Evolutionary conservation across 2,888 invertebrate genomes (phyloP).

Genomic region (Lasioglossum lativentre): DNA sequence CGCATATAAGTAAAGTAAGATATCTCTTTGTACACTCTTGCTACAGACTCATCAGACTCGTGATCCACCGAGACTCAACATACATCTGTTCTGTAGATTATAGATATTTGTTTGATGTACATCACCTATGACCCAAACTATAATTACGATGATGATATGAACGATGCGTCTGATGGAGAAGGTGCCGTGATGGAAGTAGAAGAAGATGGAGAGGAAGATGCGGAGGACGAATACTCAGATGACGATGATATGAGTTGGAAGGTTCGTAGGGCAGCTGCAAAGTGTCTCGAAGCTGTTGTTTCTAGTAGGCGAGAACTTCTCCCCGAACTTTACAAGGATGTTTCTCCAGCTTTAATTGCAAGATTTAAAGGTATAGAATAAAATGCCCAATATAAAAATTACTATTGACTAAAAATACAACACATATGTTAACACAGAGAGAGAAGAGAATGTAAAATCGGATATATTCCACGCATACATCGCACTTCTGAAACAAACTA

Average conservation of each 20-base stretch:
- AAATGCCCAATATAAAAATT: background rate
- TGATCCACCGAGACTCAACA: background rate
- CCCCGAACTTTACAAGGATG: slow-evolving; percentile 93
- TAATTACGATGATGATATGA: slow-evolving; percentile 97
- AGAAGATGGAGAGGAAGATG: slow-evolving; percentile 89
- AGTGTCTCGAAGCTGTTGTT: slow-evolving; percentile 98
- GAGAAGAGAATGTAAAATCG: slow-evolving; percentile 99
- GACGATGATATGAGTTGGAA: slow-evolving; percentile 99
- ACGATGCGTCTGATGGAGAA: slow-evolving; percentile 90
- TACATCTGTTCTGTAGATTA: slow-evolving; percentile 87
- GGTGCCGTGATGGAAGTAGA: slow-evolving; percentile 89
- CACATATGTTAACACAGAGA: slow-evolving; percentile 88
- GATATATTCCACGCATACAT: slow-evolving; percentile 99
- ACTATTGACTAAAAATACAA: background rate
- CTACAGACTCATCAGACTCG: background rate
- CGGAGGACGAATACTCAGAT: slow-evolving; percentile 97
- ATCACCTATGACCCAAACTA: slow-evolving; percentile 99
- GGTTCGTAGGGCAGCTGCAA: slow-evolving; percentile 97
- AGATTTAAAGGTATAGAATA: slow-evolving; percentile 92
- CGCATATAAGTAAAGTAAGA: slow-evolving; percentile 92
- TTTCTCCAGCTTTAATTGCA: slow-evolving; percentile 96
- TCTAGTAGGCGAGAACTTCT: slow-evolving; percentile 96
- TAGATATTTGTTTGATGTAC: slow-evolving; percentile 94
- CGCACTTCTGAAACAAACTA: slow-evolving; percentile 95
- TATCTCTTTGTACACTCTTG: background rate